These are phyloP conservation scores for Vipera ursinii DNA, from an alignment of 2,797 vertebrate genomes.

Conservation along the genomic window DNA sequence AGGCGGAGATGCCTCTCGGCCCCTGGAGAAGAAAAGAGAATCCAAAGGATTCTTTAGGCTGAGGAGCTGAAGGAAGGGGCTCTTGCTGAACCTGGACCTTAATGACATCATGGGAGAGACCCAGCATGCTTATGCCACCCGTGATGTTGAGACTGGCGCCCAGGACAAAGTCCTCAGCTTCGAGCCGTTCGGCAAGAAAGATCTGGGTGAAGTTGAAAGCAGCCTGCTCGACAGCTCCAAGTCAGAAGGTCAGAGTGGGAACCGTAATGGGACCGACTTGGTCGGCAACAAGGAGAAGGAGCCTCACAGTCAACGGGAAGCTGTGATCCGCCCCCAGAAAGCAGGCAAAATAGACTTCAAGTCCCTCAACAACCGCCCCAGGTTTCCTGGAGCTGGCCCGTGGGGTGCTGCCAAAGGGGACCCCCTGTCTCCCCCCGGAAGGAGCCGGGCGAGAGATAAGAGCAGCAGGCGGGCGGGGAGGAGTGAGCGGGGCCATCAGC, in stretches of 20 bases:
- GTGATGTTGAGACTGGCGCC: slow-evolving; percentile 75
- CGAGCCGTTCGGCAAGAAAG: slow-evolving; percentile 78
- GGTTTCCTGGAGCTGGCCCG: slow-evolving; percentile 73
- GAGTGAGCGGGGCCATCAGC: slow-evolving; percentile 82
- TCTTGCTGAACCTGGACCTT: slow-evolving; percentile 58
- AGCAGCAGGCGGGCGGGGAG: slow-evolving; percentile 75
- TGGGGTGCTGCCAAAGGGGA: slow-evolving; percentile 81
- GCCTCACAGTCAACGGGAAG: slow-evolving; percentile 85
- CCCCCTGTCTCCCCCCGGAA: slow-evolving; percentile 80
- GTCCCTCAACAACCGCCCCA: slow-evolving; percentile 80
- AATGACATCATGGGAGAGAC: slow-evolving; percentile 89
- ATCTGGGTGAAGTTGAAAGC: slow-evolving; percentile 68
- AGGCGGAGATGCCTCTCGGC: slow-evolving; percentile 2
- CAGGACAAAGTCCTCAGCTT: slow-evolving; percentile 76
- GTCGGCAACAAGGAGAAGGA: slow-evolving; percentile 77
- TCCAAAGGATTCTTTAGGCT: slow-evolving; percentile 75
- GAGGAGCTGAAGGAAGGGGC: slow-evolving; percentile 65
- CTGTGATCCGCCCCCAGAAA: slow-evolving; percentile 86
- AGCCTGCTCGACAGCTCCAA: slow-evolving; percentile 35
- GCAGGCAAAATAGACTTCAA: slow-evolving; percentile 86
- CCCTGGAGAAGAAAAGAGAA: slow-evolving; percentile 61
- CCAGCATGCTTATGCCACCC: slow-evolving; percentile 80
- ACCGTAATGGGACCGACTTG: slow-evolving; percentile 54
- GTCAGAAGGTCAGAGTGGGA: slow-evolving; percentile 59
- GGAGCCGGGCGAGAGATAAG: slow-evolving; percentile 78